Percentiles rank a stretch among this genome's conserved stretches.
phyloP scores from a whole-genome alignment of 1,140 invertebrate genomes.

The Triops longicaudatus region DNA sequence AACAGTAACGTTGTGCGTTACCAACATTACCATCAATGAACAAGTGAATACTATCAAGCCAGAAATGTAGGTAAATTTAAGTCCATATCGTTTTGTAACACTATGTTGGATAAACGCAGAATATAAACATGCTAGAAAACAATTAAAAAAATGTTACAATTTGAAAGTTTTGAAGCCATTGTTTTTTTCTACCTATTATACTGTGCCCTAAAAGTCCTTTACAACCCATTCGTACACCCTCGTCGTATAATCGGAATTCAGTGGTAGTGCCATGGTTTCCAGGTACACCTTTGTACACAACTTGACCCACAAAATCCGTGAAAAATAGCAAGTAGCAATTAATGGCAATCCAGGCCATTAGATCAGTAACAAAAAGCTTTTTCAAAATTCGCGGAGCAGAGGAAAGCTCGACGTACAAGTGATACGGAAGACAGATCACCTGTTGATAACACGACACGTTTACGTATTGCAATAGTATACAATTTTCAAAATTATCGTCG shows the following conservation, averaged over 20 bases:
- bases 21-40: constrained; percentile 29
- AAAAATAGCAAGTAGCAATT: constrained; percentile 46
- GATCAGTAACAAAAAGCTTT: constrained; percentile 36
- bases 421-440: constrained; percentile 22
- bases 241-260: constrained; percentile 40
- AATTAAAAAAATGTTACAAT: background rate
- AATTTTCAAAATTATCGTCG: background rate
- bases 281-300: constrained; percentile 43
- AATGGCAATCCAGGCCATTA: constrained; percentile 40
- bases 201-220: constrained; percentile 46
- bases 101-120: constrained; percentile 39
- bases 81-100: constrained; percentile 38
- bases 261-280: constrained; percentile 38
- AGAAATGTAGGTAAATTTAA: constrained; percentile 38
- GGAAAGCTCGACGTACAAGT: constrained; percentile 23
- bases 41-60: constrained; percentile 43
- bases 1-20: constrained; percentile 37
- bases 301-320: constrained; percentile 47
- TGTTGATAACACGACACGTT: constrained; percentile 1
- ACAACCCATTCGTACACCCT: constrained; percentile 46
- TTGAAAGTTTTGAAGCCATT: background rate
- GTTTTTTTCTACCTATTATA: constrained; percentile 36
- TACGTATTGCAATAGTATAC: background rate
- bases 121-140: constrained; percentile 27
- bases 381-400: constrained; percentile 39